Evolutionary conservation across 2,113 vertebrate species (phyloP), one percentile per base, ranked within the genome.

Genomic region (Vanacampus margaritifer): DNA sequence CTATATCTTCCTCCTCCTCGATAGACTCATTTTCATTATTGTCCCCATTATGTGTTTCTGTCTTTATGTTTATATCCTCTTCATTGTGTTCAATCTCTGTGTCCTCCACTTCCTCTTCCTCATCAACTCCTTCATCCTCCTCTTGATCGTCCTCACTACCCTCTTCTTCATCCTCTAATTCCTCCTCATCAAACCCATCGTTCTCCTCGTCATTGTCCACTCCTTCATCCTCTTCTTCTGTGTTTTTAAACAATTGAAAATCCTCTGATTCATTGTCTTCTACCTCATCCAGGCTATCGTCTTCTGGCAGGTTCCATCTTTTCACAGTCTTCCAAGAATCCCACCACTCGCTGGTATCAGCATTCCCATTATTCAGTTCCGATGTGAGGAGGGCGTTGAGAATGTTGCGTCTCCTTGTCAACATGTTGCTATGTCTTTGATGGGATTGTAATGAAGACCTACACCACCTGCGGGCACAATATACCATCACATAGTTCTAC

Each of bases 261-360:
- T 67, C 70, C 9, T 68, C 67, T 0, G 16, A 21, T 8, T 56
- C 73, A 1, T 28, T 48, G 1, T 78, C 74, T 1, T 71, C 43
- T 11, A 65, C 32, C n/a, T 72, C 51, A 0, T 78, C 62, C 26
- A 46, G 13, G 7, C 72, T n/a, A 0, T 59, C 46, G 0, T 80
- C 62, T 7, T 61, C 45, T 5, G 17, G 28, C 57, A 19, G 19
- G 5, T 41, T 41, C 64, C 69, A 65, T 60, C 14, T 17, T 79
- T 69, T 85, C 0, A 53, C 68, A 48, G 21, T 63, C 71, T 3
- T 87, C 86, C 84, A 89, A 12, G 79, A 74, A 2, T 84, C 73
- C 0, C 0, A 69, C 86, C 86, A 88, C 24, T 76, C 76, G 0
- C 19, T 6, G 1, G 3, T 16, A 1, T 77, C 66, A 2, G 8